Conservation (phyloP, 2,888 invertebrate genomes). For the Agrotis exclamationis region DNA sequence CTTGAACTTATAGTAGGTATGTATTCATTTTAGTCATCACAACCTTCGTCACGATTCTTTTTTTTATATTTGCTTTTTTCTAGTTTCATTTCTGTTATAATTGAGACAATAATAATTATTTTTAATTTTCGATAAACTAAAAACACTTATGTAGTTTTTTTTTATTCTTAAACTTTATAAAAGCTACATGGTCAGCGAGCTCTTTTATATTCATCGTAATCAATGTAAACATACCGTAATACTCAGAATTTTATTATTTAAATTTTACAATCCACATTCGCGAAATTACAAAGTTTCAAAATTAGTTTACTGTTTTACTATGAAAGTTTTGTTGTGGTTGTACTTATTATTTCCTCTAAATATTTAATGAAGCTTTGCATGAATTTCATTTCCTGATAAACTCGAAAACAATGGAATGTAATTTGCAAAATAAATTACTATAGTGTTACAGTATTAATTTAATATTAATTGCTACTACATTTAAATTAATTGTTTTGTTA, state of each 20-base stretch:
- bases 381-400: conserved; percentile 12
- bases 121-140: too few relatives aligned
- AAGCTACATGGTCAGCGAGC: too few relatives aligned
- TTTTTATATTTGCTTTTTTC: too few relatives aligned
- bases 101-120: too few relatives aligned
- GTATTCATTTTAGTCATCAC: not conserved
- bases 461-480: not conserved
- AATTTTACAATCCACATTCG: not conserved
- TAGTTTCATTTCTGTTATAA: too few relatives aligned
- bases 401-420: not conserved
- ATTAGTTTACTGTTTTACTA: not conserved
- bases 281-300: not conserved
- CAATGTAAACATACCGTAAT: not conserved
- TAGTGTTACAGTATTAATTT: not conserved
- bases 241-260: not conserved
- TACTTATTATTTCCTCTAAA: conserved; percentile 3
- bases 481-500: not conserved
- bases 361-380: conserved; percentile 1
- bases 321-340: not conserved
- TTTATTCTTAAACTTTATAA: too few relatives aligned
- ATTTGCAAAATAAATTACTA: conserved; percentile 9
- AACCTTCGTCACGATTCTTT: too few relatives aligned
- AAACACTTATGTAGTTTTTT: too few relatives aligned
- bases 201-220: too few relatives aligned
- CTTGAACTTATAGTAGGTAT: too few relatives aligned